Evolutionary conservation across 92 coral and sea anemone species (phyloP).

Genomic region (Porites evermanni): DNA sequence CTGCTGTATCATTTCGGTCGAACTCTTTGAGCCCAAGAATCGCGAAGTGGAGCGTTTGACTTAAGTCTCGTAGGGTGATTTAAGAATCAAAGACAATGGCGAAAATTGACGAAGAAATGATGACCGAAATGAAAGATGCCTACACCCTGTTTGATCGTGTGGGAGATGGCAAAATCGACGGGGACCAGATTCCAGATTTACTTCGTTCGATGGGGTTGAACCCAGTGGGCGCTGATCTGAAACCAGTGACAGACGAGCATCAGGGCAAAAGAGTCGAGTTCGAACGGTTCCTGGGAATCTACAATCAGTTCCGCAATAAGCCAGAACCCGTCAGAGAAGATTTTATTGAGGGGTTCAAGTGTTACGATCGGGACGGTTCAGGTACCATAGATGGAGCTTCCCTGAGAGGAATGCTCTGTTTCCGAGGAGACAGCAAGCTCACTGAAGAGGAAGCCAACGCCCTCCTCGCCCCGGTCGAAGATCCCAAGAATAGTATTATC

Average conservation of each 20-base stretch:
- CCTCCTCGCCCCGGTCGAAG: conserved; percentile 83
- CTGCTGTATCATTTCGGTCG: conserved; percentile 8
- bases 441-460: conserved; percentile 82
- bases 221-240: conserved; percentile 81
- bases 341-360: conserved; percentile 93
- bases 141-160: conserved; percentile 80
- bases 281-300: conserved; percentile 81
- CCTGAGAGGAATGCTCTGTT: conserved; percentile 80
- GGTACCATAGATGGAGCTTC: conserved; percentile 90
- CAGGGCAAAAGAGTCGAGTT: conserved; percentile 72
- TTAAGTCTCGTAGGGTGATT: neutral
- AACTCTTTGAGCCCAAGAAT: neutral
- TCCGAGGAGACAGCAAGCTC: conserved; percentile 79
- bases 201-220: conserved; percentile 89
- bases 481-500: conserved; percentile 76
- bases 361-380: conserved; percentile 92
- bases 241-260: conserved; percentile 73
- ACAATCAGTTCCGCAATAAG: conserved; percentile 77
- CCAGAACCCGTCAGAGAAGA: conserved; percentile 86
- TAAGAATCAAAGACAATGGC: conserved; percentile 18
- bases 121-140: conserved; percentile 84
- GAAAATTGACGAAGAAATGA: conserved; percentile 69
- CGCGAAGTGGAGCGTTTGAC: neutral
- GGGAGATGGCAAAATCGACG: conserved; percentile 89
- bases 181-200: conserved; percentile 70